Base-by-base conservation (phyloP, 2,113 vertebrate genomes). In the Marmota flaviventris region DNA sequence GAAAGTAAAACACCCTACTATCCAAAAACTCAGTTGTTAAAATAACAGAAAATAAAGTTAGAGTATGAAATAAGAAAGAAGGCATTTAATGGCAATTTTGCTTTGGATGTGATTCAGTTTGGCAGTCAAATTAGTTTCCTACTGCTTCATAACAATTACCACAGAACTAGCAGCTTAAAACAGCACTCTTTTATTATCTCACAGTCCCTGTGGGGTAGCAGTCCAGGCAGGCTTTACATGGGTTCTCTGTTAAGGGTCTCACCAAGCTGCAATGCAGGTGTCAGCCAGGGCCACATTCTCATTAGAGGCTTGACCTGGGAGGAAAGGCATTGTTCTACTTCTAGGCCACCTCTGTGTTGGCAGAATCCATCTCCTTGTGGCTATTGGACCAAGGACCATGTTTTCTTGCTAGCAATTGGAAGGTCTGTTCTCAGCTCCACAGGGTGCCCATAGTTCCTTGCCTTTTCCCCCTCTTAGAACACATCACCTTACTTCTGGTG, bases 41-140 rank as follows among this genome's bases (percentile, higher is more conserved):
- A 95, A 48, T 86, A 93, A 79, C 37, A 69, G 67, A 91, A 87
- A 91, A 86, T 72, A 53, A 96, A 92, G 53, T 92, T 42, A 94
- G 42, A 86, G 42, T 85, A 56, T 48, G 65, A 85, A 65, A 61
- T 37, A 83, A 89, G 67, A 76, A 93, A 83, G 45, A 69, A 85
- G 45, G 65, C n/a, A 39, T 61, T 91, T 87, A 29, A 69, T 53
- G 61, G 86, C 53, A 85, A 18, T 92, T 77, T 86, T 20, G 29
- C 51, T 90, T 76, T 81, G 93, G 70, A 73, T 45, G 27, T 39
- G 27, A 94, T 72, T 56, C 51, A 45, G 4, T 65, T 91, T 89
- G 79, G 61, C 91, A 89, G n/a, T 48, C 65, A 3, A 42, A 2
- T 83, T 83, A 5, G 25, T 76, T 94, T 92, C 90, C 77, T 45